Conservation (phyloP, 2,888 invertebrate species). For the Mesorhabditis belari region DNA sequence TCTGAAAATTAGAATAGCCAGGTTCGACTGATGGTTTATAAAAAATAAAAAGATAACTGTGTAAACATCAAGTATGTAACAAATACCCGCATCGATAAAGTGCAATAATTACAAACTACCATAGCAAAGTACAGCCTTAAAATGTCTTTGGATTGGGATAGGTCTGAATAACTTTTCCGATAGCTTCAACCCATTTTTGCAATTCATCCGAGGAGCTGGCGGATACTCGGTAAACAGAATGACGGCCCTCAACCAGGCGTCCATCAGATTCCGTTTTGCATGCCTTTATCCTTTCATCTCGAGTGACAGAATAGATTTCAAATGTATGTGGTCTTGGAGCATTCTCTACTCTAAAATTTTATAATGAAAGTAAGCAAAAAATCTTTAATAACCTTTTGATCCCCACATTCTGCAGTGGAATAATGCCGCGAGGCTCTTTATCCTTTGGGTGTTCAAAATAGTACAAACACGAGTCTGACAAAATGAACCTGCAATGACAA, state of each 20-base stretch:
- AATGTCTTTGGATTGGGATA: no score
- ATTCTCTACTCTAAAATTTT: background rate
- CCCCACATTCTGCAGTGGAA: constrained; percentile 34
- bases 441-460: constrained; percentile 33
- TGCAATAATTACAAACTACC: no score
- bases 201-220: constrained; percentile 66
- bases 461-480: constrained; percentile 31
- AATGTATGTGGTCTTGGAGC: background rate
- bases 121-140: no score
- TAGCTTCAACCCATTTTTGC: constrained; percentile 9
- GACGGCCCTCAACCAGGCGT: constrained; percentile 71
- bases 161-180: background rate
- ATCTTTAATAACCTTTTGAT: constrained; percentile 11
- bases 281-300: constrained; percentile 31
- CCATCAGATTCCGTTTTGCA: constrained; percentile 64
- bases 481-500: constrained; percentile 22
- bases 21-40: no score
- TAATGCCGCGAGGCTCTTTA: constrained; percentile 33
- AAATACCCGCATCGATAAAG: no score
- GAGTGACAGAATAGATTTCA: constrained; percentile 30
- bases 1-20: no score
- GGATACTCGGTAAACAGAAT: constrained; percentile 73
- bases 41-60: no score
- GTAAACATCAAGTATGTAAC: no score
- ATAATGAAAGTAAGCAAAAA: background rate